phyloP scores from a whole-genome alignment of 2,888 invertebrate species.

The Protophormia terraenovae region DNA sequence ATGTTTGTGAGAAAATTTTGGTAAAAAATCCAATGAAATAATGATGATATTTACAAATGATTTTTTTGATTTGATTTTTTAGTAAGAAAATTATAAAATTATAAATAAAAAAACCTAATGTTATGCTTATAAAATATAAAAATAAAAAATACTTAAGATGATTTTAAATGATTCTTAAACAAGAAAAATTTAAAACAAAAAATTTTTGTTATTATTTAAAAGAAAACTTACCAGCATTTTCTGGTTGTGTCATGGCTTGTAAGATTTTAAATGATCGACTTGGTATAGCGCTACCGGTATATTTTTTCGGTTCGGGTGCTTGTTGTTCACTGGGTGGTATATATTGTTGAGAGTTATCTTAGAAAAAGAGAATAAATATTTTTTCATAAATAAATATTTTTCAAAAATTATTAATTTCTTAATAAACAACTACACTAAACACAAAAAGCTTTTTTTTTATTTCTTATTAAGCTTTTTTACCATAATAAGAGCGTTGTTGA shows the following conservation, averaged over 20 bases:
- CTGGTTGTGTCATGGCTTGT: constrained; percentile 89
- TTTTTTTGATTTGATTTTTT: constrained; percentile 7
- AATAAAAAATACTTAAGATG: constrained; percentile 14
- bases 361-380: background rate
- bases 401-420: background rate
- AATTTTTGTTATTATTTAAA: background rate
- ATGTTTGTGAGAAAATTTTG: constrained; percentile 40
- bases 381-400: background rate
- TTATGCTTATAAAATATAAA: background rate
- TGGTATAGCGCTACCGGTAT: constrained; percentile 90
- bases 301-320: constrained; percentile 87
- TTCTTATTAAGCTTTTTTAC: constrained; percentile 67
- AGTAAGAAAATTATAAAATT: background rate
- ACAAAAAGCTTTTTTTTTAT: constrained; percentile 30
- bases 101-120: background rate
- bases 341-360: constrained; percentile 80
- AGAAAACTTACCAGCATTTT: constrained; percentile 84
- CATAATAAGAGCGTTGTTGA: constrained; percentile 76
- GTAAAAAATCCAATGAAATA: constrained; percentile 23
- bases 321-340: constrained; percentile 87
- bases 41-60: constrained; percentile 51
- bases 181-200: background rate
- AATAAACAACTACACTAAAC: no score
- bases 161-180: background rate
- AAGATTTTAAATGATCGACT: constrained; percentile 90